Evolutionary conservation across 2,888 invertebrate genomes (phyloP), one percentile per base, ranked within the genome.

Genomic region (Pristionchus japonicus): DNA sequence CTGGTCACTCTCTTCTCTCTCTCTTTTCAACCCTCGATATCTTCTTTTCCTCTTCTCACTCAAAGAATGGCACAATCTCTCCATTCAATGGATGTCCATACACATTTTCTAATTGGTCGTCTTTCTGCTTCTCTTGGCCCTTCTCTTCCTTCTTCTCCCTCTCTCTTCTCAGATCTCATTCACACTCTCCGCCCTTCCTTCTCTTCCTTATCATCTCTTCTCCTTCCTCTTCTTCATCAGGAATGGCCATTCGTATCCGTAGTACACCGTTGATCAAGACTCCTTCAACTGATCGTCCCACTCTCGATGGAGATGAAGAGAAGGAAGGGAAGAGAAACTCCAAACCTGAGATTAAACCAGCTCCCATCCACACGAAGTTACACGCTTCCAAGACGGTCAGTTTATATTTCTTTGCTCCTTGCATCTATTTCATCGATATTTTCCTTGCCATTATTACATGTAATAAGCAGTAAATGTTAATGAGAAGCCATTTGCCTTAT

Each of bases 191-290:
- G 2, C 43, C 52, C 49, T 83, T 31, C 23, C 52, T 83, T 52
- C 52, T 52, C 23, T 43, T 37, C 37, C 40, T 77, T 77, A 43
- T 80, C 80, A 49, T 27, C n/a, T n/a, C 13, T 17, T 23, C 57
- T 31, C 34, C 67, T 67, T 77, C 37, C 40, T 77, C 20, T 49
- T 15, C 43, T 27, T 11, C 82, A 47, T 20, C 82, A 52, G 49
- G 80, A 40, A 49, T 52, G 82, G 82, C 82, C 20, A 52, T 83
- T 52, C 85, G 85, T 23, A 61, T 85, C 6, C 61, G 64, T 31
- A 43, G 31, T 20, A 85, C 85, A 27, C 85, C 85, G 40, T 23
- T 85, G 64, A 85, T 85, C 61, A 61, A 64, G 85, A 85, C 85
- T 40, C 85, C 85, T 1, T 85, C 85, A 1, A 85, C 64, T 15